phyloP scores from a whole-genome alignment of 1,140 invertebrate genomes.

The Plectrocnemia conspersa region DNA sequence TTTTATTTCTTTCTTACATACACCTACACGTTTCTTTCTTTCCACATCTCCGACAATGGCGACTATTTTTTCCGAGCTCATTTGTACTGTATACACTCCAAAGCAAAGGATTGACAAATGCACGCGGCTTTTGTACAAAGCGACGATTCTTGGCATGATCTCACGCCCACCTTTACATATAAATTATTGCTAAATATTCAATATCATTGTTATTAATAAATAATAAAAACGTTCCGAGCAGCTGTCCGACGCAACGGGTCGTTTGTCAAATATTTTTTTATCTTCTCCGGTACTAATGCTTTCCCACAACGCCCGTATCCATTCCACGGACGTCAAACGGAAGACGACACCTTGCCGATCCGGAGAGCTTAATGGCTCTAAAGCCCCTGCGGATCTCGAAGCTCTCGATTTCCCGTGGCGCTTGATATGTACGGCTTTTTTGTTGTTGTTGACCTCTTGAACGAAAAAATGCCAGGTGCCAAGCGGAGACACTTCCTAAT shows the following conservation, averaged over 20 bases:
- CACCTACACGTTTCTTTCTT: too few relatives aligned
- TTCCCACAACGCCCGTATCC: neutral
- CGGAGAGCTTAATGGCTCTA: neutral
- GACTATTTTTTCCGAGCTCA: too few relatives aligned
- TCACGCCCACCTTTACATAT: neutral
- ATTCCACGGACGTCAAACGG: neutral
- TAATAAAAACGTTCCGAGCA: too few relatives aligned
- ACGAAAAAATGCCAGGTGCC: conserved; percentile 11
- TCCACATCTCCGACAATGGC: too few relatives aligned
- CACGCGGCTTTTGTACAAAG: conserved; percentile 10
- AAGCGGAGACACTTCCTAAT: conserved; percentile 6
- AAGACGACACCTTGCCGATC: conserved; percentile 6
- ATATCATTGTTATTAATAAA: too few relatives aligned
- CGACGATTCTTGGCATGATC: neutral
- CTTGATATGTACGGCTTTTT: neutral
- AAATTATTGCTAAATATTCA: neutral
- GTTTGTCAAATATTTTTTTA: neutral
- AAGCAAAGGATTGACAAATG: conserved; percentile 18
- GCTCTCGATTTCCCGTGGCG: neutral
- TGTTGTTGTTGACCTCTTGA: neutral
- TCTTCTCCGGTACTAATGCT: neutral
- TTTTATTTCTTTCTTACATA: too few relatives aligned
- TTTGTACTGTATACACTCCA: too few relatives aligned
- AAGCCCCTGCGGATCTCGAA: conserved; percentile 2
- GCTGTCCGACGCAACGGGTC: neutral